Conservation (phyloP, 2,113 vertebrate species). For the Platanista minor region DNA sequence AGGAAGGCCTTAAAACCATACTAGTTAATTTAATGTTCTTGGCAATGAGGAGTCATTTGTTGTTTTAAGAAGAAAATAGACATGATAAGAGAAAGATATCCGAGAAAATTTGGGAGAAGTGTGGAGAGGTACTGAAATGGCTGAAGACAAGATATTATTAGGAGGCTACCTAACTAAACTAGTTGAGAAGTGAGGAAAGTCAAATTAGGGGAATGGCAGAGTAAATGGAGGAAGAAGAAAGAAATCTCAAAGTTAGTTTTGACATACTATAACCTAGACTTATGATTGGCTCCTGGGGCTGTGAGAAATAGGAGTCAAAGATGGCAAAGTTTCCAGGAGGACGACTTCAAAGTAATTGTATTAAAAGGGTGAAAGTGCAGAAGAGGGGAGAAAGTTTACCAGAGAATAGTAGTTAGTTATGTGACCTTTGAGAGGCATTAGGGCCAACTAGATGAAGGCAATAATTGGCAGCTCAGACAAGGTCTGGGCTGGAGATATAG, state of each 20-base stretch:
- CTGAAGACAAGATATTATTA: not conserved
- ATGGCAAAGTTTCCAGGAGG: not conserved
- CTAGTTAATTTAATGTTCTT: constrained; percentile 4
- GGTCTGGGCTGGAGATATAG: not conserved
- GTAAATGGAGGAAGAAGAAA: not conserved
- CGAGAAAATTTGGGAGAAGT: not conserved
- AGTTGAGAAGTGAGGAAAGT: not conserved
- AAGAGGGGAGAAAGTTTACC: not conserved
- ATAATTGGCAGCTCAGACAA: not conserved
- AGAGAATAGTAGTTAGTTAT: not conserved
- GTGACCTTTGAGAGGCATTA: not conserved
- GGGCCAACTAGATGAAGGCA: not conserved
- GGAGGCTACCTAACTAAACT: not conserved
- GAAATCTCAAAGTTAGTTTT: not conserved
- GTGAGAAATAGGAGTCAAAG: not conserved
- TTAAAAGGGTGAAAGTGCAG: not conserved
- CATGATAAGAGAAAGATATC: not conserved
- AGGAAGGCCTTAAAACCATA: not conserved
- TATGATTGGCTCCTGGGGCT: not conserved
- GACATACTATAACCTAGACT: not conserved
- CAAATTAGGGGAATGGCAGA: not conserved
- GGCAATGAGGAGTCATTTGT: not conserved
- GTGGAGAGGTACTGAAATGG: not conserved
- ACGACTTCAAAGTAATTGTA: not conserved
- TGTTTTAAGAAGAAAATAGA: not conserved